Evolutionary conservation across 2,888 invertebrate genomes (phyloP).

Genomic region (Nebria brevicollis): DNA sequence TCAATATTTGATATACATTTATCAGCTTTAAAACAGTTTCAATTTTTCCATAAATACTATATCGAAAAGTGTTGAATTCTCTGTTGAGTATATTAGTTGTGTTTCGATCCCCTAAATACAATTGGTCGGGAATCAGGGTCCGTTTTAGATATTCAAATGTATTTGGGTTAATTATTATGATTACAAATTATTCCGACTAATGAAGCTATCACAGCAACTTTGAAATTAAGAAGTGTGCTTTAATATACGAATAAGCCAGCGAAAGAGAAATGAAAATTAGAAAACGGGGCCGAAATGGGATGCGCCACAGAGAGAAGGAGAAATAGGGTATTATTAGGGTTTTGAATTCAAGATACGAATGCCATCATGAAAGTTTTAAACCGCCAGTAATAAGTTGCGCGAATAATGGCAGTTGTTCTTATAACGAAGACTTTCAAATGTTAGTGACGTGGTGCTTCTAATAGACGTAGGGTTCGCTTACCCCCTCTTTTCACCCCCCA

Average conservation of each 20-base stretch:
- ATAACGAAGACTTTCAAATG: neutral
- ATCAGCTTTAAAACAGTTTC: no score
- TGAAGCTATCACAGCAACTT: constrained; percentile 28
- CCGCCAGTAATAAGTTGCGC: constrained; percentile 33
- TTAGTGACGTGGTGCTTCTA: neutral
- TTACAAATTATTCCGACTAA: constrained; percentile 33
- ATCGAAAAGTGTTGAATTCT: no score
- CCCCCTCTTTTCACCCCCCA: neutral
- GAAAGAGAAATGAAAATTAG: neutral
- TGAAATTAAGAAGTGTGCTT: constrained; percentile 21
- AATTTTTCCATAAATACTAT: no score
- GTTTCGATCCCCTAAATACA: no score
- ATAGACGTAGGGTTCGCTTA: neutral
- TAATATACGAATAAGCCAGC: neutral
- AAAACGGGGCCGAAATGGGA: neutral
- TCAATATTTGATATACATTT: no score
- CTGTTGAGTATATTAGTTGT: no score
- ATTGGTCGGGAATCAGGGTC: neutral
- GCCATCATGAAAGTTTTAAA: constrained; percentile 29
- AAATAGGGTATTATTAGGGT: neutral
- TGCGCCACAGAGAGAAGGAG: neutral
- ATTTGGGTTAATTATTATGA: constrained; percentile 30
- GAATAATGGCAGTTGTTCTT: constrained; percentile 34
- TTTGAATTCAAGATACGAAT: neutral
- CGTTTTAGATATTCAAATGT: neutral